A percentile compares a stretch with the other conserved stretches of the same genome.
Conservation (phyloP, 2,888 invertebrate genomes). For the Plagodis pulveraria region DNA sequence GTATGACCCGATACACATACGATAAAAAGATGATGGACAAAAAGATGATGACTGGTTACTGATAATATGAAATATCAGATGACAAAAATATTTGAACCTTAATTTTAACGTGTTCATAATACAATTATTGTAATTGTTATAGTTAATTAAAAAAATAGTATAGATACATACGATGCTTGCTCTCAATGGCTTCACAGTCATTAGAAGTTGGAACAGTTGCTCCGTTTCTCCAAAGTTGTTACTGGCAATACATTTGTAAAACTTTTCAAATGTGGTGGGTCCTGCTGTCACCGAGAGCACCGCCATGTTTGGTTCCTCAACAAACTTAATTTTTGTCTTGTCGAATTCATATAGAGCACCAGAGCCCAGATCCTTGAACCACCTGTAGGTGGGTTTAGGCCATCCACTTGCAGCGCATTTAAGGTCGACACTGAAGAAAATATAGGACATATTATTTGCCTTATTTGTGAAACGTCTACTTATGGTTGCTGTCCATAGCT, state of each 20-base stretch:
- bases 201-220: constrained; percentile 51
- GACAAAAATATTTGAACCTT: no score
- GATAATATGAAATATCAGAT: no score
- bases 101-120: no score
- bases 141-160: no score
- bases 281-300: constrained; percentile 53
- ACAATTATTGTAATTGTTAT: no score
- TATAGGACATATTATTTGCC: no score
- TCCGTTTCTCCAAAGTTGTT: constrained; percentile 57
- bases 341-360: constrained; percentile 55
- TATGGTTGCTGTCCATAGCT: no score
- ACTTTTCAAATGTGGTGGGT: constrained; percentile 51
- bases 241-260: constrained; percentile 59
- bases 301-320: constrained; percentile 50
- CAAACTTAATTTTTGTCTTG: constrained; percentile 49
- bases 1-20: no score
- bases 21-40: no score
- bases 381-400: constrained; percentile 63
- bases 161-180: constrained; percentile 52
- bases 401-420: constrained; percentile 59
- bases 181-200: constrained; percentile 53
- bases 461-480: no score
- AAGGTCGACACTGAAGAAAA: constrained; percentile 58
- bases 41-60: no score
- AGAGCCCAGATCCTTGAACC: constrained; percentile 57